phyloP scores from a whole-genome alignment of 2,888 invertebrate species.

The Drosophila bunnanda region DNA sequence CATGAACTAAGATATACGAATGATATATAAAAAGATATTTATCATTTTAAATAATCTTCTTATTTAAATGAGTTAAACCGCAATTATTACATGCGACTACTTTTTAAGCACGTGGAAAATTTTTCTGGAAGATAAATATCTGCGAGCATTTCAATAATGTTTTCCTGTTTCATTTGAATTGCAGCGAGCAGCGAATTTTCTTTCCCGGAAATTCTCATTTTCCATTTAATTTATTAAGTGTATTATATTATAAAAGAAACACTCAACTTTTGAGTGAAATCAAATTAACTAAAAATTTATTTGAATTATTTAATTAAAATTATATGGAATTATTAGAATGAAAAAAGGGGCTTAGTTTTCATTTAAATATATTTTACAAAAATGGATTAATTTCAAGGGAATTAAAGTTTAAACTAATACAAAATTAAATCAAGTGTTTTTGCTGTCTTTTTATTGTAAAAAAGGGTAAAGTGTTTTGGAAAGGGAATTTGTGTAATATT shows the following conservation, averaged over 20 bases:
- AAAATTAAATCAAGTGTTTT: background rate
- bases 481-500: no score
- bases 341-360: background rate
- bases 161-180: background rate
- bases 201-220: background rate
- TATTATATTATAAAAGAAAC: background rate
- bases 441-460: no score
- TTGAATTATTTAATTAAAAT: background rate
- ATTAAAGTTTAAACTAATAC: background rate
- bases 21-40: background rate
- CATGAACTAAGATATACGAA: background rate
- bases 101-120: background rate
- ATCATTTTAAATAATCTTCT: background rate
- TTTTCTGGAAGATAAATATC: background rate
- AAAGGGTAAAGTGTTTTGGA: no score
- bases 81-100: background rate
- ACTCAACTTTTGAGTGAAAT: background rate
- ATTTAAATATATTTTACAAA: background rate
- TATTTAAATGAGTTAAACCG: background rate
- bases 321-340: background rate
- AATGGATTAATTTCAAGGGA: background rate
- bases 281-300: background rate
- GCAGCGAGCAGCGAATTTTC: background rate
- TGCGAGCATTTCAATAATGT: background rate
- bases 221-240: background rate